Base-by-base conservation (phyloP, 2,888 invertebrate species). In the Gastracanthus pulcherrimus region DNA sequence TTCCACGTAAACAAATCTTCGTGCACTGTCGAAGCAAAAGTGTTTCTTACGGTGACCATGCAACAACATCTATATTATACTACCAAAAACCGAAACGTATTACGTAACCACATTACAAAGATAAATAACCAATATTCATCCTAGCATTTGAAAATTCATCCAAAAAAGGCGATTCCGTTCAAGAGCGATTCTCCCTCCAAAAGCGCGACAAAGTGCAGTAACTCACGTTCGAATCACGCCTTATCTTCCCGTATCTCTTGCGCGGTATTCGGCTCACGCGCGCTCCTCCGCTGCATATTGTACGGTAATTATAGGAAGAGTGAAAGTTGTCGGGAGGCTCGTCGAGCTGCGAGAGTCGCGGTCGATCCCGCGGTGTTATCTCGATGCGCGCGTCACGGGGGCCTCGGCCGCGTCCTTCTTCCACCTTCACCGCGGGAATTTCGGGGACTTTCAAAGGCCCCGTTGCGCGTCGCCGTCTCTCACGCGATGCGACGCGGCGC, bases 221-320 rank as follows among this genome's bases (percentile, higher is more conserved):
- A 16, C 23, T 51, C 7, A 19, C 19, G 7, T 3, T 55, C 9
- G 0, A 48, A 4, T 3, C 3, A n/a, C 1, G 19, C 48, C n/a
- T 48, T 19, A n/a, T 26, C 23, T 13, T 55, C n/a, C n/a, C 45
- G 45, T n/a, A 3, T 11, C 1, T 3, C 45, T 45, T 3, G 7
- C 29, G 6, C 31, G 19, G 2, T 4, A n/a, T 34, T 23, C 51
- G 13, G 9, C n/a, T 34, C 11, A 36, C 70, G 51, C 51, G 31
- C 26, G 23, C n/a, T 6, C 26, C 45, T 19, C 9, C 11, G 41
- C 85, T 85, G 60, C 72, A 72, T 41, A 75, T 66, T 66, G n/a
- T 34, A 75, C 64, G 19, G 36, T 75, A 29, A 66, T 23, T n/a
- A 4, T 19, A 23, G 6, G 23, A 62, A 76, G 29, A 80, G 80